Evolutionary conservation across 1,140 invertebrate genomes (phyloP), one percentile per base, ranked within the genome.

Genomic region (Octopus sinensis): DNA sequence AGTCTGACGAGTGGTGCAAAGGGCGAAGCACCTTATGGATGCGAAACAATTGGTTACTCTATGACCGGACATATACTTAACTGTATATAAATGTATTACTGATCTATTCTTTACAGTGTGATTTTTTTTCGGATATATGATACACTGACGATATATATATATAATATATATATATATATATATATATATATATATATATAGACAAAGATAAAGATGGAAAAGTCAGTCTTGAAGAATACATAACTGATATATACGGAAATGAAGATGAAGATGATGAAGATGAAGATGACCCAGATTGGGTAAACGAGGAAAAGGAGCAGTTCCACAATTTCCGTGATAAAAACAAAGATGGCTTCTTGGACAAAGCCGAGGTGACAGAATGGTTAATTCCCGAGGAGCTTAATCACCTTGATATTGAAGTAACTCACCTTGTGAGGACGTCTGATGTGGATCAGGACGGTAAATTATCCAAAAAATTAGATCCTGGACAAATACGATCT

Each of bases 341-440:
- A 87, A 93, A 97, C 91, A 92, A 93, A 23, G 96, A 99, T 92
- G 97, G 97, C 6, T 95, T 93, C 86, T 93, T 99, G 91, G 94
- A 98, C 86, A 92, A 92, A 83, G 93, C 95, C 76, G 98, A 99
- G 91, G 94, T 96, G 83, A 87, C 88, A 87, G 93, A 95, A 62
- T 99, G 98, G 98, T 98, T 99, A 83, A 94, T 97, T 82, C 98
- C 98, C 0, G 92, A 95, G 9, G 96, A 98, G 90, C 99, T 97
- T 91, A 97, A 99, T 92, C 97, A 99, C 90, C 96, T 97, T 13
- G 95, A 97, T 85, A 96, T 96, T 0, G 98, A 99, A 92, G 94
- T 97, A 0, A 93, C 95, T 80, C 98, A 99, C 92, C 92, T 99
- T n/a, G 94, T 99, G 83, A 95, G 95, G 89, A 96, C 98, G 89